Evolutionary conservation across 2,888 invertebrate genomes (phyloP), one percentile per base, ranked within the genome.

Genomic region (Exocentrus adspersus): DNA sequence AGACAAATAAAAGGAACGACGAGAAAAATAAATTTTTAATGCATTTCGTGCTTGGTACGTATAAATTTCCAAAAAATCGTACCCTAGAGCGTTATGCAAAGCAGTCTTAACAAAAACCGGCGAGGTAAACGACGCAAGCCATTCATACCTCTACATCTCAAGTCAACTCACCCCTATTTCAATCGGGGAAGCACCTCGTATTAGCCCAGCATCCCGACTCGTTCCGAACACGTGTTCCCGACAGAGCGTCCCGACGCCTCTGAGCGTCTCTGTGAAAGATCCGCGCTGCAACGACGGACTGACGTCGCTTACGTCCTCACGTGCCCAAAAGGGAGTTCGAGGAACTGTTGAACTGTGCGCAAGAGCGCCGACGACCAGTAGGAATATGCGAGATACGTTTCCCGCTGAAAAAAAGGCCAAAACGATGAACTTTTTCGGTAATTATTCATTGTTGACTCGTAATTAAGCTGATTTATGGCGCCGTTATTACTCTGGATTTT

Each of bases 381-480:
- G 70, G 66, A 68, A 65, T 60, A 66, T 52, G 60, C 63, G 46
- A 32, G 59, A 24, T 50, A 58, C 48, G 10, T 37, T 52, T 37
- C 53, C 16, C 52, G 37, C 53, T 32, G n/a, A n/a, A 41, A 60
- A 65, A 67, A 53, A 45, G 17, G 16, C 45, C 45, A 30, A 66
- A 46, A 66, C 60, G 46, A 64, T 61, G 62, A 69, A 67, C 61
- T 16, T 45, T 57, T 51, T 61, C 42, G 42, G 70, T 72, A 77
- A 78, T 78, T 78, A 78, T 77, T 77, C 76, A 77, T 78, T 70
- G 70, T 70, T 59, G 72, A 69, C 69, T 74, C 59, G 73, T 74
- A 77, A 78, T 78, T 78, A 78, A 75, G 71, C 70, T 75, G 75
- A 78, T 76, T 76, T 77, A 75, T 75, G 68, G 69, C 64, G 54